Evolutionary conservation across 2,888 invertebrate species (phyloP), one percentile per base, ranked within the genome.

Genomic region (Melipona beecheii): DNA sequence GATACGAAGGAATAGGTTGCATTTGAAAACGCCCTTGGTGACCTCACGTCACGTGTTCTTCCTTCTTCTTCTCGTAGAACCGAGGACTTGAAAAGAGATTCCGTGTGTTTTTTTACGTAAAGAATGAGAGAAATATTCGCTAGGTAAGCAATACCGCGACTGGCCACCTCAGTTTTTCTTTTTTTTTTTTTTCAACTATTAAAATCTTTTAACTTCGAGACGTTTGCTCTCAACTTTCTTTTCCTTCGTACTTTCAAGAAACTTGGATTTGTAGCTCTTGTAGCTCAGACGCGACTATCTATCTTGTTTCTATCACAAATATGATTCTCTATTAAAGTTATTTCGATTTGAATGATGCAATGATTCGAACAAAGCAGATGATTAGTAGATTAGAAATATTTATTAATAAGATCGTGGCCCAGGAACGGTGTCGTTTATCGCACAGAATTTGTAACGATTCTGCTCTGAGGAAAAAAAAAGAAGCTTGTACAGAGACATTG

Each of bases 401-500:
- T 13, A 13, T 4, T 19, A 56, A 9, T 27, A 49, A 50, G 50
- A 19, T 24, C 13, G 60, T 68, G 78, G 71, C 54, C 73, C 43
- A n/a, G 78, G 24, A 66, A 74, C 65, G 78, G 75, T 66, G 77
- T 83, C 69, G 78, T 80, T 81, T 81, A 70, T 69, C 65, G 62
- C 60, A 75, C 74, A 75, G 60, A 27, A 79, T 75, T 31, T 66
- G 62, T 69, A 81, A 86, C 69, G 66, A 71, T 87, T 84, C 70
- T 77, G 78, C 72, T 64, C 70, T 43, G 43, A 43, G 9, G 0
- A 43, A 2, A 43, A 43, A 43, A 74, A 81, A 85, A 76, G 79
- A 87, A 85, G 86, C 89, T 91, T 94, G 94, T 94, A 94, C 93
- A 93, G 94, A 93, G 92, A 93, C 91, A 91, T 91, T 93, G 91